phyloP scores from a whole-genome alignment of 2,797 vertebrate species.

The Enteromius afrohamiltoni region DNA sequence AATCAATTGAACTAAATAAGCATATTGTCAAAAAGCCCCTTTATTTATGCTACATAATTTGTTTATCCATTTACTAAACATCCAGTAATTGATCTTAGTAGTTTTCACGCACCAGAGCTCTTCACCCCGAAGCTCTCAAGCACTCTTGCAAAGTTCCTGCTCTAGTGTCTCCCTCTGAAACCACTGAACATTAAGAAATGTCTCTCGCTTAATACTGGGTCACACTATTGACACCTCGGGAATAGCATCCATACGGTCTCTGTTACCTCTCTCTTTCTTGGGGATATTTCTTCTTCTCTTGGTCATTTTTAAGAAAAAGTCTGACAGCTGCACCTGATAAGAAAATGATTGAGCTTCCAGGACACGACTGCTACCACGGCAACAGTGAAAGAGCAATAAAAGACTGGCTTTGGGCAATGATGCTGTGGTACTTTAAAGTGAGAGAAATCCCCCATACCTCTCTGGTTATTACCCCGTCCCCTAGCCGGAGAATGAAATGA shows the following conservation, averaged over 20 bases:
- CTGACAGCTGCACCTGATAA: conserved; percentile 59
- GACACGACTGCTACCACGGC: conserved; percentile 57
- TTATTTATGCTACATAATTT: conserved; percentile 29
- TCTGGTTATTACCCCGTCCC: conserved; percentile 55
- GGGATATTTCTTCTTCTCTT: conserved; percentile 43
- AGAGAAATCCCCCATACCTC: conserved; percentile 68
- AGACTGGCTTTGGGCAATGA: conserved; percentile 58
- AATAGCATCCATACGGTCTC: conserved; percentile 20
- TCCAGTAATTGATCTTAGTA: neutral
- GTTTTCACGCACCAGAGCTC: conserved; percentile 8
- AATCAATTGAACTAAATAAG: conserved; percentile 3
- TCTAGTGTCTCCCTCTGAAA: neutral
- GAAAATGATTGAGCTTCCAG: conserved; percentile 56
- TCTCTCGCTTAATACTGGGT: conserved; percentile 27
- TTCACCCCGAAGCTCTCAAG: neutral
- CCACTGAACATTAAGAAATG: conserved; percentile 25
- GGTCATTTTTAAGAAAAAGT: conserved; percentile 48
- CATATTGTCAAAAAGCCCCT: conserved; percentile 19
- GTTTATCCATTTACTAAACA: conserved; percentile 15
- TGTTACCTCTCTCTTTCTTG: conserved; percentile 12
- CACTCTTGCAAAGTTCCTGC: neutral
- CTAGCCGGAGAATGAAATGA: conserved; percentile 59
- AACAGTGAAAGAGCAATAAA: conserved; percentile 60
- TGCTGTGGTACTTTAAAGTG: conserved; percentile 51
- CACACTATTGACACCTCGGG: conserved; percentile 39